phyloP scores from a whole-genome alignment of 2,797 vertebrate genomes.

The Lithobates pipiens region DNA sequence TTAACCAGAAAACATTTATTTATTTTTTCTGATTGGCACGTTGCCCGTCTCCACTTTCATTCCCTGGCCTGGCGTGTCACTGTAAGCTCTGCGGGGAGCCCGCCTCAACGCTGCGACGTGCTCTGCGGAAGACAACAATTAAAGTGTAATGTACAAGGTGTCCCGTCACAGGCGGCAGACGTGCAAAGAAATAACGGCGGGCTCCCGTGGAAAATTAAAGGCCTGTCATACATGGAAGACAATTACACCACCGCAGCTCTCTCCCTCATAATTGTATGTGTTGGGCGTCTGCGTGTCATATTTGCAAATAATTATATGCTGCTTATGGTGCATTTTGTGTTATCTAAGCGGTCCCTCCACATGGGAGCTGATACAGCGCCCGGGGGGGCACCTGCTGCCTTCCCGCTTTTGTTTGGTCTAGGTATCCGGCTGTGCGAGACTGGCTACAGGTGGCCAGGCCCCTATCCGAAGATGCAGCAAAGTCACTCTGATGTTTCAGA shows the following conservation, averaged over 20 bases:
- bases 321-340: constrained; percentile 11
- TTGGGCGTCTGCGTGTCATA: constrained; percentile 50
- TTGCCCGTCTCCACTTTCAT: not conserved
- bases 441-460: not conserved
- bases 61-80: not conserved
- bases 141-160: constrained; percentile 53
- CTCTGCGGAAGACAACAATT: constrained; percentile 47
- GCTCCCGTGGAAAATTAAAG: constrained; percentile 50
- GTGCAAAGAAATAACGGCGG: constrained; percentile 18
- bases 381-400: constrained; percentile 16
- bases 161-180: constrained; percentile 31
- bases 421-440: not conserved
- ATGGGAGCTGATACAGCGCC: not conserved
- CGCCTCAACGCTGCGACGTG: not conserved
- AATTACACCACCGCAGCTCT: constrained; percentile 48
- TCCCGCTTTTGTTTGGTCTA: not conserved
- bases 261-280: constrained; percentile 56
- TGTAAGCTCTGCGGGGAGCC: constrained; percentile 12
- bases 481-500: too few species aligned
- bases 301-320: constrained; percentile 57
- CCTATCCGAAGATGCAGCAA: not conserved
- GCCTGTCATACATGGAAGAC: constrained; percentile 52
- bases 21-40: not conserved
- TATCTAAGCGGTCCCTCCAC: constrained; percentile 16
- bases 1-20: not conserved